A percentile compares a stretch with the other conserved stretches of the same genome.
phyloP scores from a whole-genome alignment of 1,140 invertebrate genomes.

The Leptinotarsa lineolata region DNA sequence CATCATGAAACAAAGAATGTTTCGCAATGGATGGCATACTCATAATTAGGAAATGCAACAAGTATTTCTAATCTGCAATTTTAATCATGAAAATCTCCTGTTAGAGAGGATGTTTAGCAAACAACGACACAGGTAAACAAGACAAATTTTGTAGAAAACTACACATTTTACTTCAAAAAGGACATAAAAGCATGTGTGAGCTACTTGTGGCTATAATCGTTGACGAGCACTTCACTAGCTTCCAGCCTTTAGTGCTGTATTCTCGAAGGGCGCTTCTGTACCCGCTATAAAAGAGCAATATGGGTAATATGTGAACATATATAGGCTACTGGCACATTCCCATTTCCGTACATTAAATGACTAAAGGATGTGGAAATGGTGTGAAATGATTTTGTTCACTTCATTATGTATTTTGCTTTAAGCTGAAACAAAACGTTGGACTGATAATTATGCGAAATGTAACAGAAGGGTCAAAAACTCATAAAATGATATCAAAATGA shows the following conservation, averaged over 20 bases:
- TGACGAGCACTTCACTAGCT: slow-evolving; percentile 51
- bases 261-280: slow-evolving; percentile 41
- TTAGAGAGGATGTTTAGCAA: slow-evolving; percentile 32
- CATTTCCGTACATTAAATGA: neutral
- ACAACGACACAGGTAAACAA: slow-evolving; percentile 45
- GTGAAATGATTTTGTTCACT: too few species aligned
- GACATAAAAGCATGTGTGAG: slow-evolving; percentile 52
- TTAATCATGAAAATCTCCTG: slow-evolving; percentile 31
- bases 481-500: too few species aligned
- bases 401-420: too few species aligned
- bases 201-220: slow-evolving; percentile 53
- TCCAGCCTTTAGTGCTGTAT: slow-evolving; percentile 40
- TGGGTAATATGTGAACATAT: slow-evolving; percentile 41
- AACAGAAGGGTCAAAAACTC: too few species aligned
- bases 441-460: too few species aligned
- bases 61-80: slow-evolving; percentile 30
- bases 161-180: slow-evolving; percentile 51
- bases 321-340: neutral
- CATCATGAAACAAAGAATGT: neutral
- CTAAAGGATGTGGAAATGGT: too few species aligned
- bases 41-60: slow-evolving; percentile 29
- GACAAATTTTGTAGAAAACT: slow-evolving; percentile 54
- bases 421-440: too few species aligned
- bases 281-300: slow-evolving; percentile 40
- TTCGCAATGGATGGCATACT: neutral